Conservation (phyloP, 1,140 invertebrate genomes). For the Conus ventricosus region DNA sequence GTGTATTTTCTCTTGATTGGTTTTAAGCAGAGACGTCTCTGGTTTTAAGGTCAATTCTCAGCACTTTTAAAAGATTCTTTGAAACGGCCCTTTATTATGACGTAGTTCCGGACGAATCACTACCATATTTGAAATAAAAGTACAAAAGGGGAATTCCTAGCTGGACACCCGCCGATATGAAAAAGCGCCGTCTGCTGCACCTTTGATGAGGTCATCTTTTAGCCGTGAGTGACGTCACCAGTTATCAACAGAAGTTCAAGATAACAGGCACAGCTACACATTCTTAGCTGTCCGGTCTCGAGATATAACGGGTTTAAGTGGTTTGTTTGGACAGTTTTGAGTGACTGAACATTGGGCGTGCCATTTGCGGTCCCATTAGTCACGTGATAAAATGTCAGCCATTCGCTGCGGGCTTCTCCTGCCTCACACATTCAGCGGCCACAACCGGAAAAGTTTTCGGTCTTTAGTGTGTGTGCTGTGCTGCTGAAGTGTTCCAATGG, state of each 20-base stretch:
- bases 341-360: slow-evolving; percentile 38
- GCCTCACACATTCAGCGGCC: neutral
- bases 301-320: neutral
- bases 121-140: slow-evolving; percentile 30
- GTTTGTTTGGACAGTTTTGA: neutral
- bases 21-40: too few relatives aligned
- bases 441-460: slow-evolving; percentile 6
- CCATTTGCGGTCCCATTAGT: slow-evolving; percentile 38
- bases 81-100: neutral
- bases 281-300: neutral
- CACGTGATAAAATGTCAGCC: slow-evolving; percentile 50
- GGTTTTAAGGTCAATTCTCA: too few relatives aligned
- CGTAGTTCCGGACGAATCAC: slow-evolving; percentile 6
- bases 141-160: slow-evolving; percentile 18
- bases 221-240: neutral
- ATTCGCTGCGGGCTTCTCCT: slow-evolving; percentile 22
- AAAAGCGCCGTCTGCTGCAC: neutral
- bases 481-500: slow-evolving; percentile 23
- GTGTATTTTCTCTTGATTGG: too few relatives aligned
- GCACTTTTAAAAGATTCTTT: neutral
- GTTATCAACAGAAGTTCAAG: neutral
- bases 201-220: slow-evolving; percentile 19
- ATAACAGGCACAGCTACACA: neutral
- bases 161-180: slow-evolving; percentile 6
- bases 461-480: slow-evolving; percentile 23